A percentile compares a stretch with the other conserved stretches of the same genome.
Conservation (phyloP, 2,888 invertebrate species). For the Tipula unca region DNA sequence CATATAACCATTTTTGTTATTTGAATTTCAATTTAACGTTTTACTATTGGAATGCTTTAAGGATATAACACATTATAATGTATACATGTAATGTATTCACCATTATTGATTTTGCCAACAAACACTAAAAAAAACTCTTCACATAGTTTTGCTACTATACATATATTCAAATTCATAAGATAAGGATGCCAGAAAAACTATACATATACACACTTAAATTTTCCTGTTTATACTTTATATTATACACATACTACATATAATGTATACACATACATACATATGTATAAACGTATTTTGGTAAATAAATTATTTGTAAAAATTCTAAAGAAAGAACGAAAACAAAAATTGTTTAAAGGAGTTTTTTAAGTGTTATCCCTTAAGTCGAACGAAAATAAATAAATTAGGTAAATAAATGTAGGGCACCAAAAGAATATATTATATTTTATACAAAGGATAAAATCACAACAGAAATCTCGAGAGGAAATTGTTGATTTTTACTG, state of each 20-base stretch:
- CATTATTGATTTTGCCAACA: background rate
- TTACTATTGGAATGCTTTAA: background rate
- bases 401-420: background rate
- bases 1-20: background rate
- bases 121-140: background rate
- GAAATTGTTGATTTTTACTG: background rate
- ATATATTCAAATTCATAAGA: background rate
- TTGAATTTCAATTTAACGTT: background rate
- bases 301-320: background rate
- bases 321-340: background rate
- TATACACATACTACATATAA: no score
- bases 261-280: no score
- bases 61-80: background rate
- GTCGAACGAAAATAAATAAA: background rate
- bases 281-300: background rate
- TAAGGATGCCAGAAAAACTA: background rate
- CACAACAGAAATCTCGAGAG: background rate
- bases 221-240: no score
- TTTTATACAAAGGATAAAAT: background rate
- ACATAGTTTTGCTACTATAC: background rate
- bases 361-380: background rate
- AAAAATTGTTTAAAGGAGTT: background rate
- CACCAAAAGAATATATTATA: background rate
- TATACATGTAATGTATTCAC: background rate
- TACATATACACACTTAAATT: background rate